Conservation (phyloP, 1,140 invertebrate genomes). For the Sycophaga agraensis region DNA sequence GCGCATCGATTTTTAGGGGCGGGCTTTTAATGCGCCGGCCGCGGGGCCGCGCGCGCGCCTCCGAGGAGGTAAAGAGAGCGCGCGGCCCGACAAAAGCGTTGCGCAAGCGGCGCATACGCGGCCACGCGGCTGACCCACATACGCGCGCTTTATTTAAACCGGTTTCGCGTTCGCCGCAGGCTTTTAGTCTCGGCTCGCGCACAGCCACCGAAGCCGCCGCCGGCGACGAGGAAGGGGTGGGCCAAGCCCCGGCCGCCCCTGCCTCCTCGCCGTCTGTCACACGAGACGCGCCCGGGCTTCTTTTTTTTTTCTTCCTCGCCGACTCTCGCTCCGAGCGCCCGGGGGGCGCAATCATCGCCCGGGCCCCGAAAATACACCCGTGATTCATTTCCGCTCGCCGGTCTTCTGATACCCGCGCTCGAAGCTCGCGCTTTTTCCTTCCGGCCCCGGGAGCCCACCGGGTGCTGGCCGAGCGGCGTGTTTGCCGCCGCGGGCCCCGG, state of each 20-base stretch:
- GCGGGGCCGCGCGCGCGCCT: not conserved
- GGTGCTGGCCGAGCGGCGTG: too few species aligned
- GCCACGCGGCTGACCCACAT: constrained; percentile 56
- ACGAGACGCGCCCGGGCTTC: not conserved
- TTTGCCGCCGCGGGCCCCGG: too few species aligned
- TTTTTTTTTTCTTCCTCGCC: not conserved
- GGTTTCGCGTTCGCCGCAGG: constrained; percentile 47
- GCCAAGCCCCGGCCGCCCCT: not conserved
- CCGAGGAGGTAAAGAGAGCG: not conserved
- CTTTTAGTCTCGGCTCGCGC: constrained; percentile 53
- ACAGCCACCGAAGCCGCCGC: too few species aligned
- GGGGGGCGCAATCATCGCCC: too few species aligned
- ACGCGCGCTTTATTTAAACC: constrained; percentile 58
- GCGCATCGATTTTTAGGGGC: too few species aligned
- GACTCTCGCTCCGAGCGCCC: not conserved
- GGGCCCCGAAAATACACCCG: constrained; percentile 19
- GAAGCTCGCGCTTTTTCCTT: not conserved
- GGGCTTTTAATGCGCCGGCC: not conserved
- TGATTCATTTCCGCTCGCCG: constrained; percentile 18
- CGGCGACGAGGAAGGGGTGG: not conserved
- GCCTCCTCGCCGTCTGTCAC: constrained; percentile 15
- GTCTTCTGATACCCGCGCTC: constrained; percentile 5
- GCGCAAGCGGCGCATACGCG: constrained; percentile 15
- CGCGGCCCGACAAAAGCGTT: not conserved
- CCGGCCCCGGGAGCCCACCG: too few species aligned